These are phyloP conservation scores for Hypercompe scribonia DNA, from an alignment of 2,888 invertebrate genomes.

Conservation along the genomic window DNA sequence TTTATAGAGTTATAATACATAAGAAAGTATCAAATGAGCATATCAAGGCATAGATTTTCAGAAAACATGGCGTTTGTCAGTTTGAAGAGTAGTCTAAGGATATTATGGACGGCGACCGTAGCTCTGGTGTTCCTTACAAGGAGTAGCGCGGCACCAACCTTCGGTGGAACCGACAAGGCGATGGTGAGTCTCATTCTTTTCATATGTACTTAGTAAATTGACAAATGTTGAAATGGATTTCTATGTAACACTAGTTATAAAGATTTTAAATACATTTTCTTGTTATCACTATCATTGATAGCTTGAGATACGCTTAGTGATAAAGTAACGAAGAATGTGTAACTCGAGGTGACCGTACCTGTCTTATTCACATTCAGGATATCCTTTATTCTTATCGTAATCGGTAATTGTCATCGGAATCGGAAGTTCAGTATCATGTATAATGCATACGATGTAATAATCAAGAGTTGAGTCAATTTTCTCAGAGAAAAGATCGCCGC, in stretches of 20 bases:
- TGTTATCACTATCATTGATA: conserved; percentile 10
- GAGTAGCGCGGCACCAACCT: conserved; percentile 78
- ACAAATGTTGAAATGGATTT: conserved; percentile 10
- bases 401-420: conserved; percentile 59
- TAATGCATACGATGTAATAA: conserved; percentile 43
- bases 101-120: conserved; percentile 68
- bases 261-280: neutral
- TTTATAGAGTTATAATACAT: conserved; percentile 62
- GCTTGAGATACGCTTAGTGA: conserved; percentile 4
- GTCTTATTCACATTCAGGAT: conserved; percentile 35
- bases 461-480: conserved; percentile 59
- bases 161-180: conserved; percentile 77
- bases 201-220: conserved; percentile 1
- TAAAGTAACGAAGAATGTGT: conserved; percentile 18
- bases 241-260: neutral
- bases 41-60: conserved; percentile 60
- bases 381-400: conserved; percentile 43
- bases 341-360: conserved; percentile 10
- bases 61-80: conserved; percentile 72
- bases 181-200: conserved; percentile 72
- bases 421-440: conserved; percentile 67
- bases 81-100: conserved; percentile 72
- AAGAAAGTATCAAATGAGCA: conserved; percentile 70
- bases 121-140: conserved; percentile 71
- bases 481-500: conserved; percentile 53